Base-by-base conservation (phyloP, 2,888 invertebrate genomes). In the Polia nebulosa region DNA sequence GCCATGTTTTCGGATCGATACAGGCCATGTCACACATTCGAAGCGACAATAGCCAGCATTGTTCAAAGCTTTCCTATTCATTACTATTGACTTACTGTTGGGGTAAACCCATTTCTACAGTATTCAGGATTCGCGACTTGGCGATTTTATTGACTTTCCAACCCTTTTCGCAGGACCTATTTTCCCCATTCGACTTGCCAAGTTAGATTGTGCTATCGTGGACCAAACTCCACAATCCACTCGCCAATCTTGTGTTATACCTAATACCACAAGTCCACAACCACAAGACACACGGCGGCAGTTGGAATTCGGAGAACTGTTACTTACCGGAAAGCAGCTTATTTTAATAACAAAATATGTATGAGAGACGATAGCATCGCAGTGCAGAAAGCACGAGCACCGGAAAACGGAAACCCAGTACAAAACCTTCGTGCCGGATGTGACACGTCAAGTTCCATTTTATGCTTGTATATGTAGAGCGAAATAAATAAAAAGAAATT, bases 1-100 rank as follows among this genome's bases (percentile, higher is more conserved):
- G 60, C 34, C 27, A n/a, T 36, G 32, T 36, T 20, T n/a, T 47
- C 47, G n/a, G 57, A 61, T 61, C 76, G 41, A 73, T 73, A 47
- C 39, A 3, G 9, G 27, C 52, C 44, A 39, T 25, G 25, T n/a
- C 53, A 34, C 45, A 61, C 41, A 53, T 41, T 57, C 27, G 9
- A 9, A 41, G 5, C 44, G 9, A 58, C 27, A 47, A 52, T 20
- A 58, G 25, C 45, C 11, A 22, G 15, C 27, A 17, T 11, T 27
- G 20, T 32, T 32, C 47, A 53, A 61, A 53, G 32, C 52, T 32
- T 39, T 44, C 11, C 6, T 34, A 51, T 27, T 68, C n/a, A n/a
- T n/a, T 27, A 53, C 11, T 56, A 32, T 36, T 57, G 4, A 17
- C 32, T 41, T 58, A 29, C 9, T 44, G 9, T 51, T 22, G 27